These are phyloP conservation scores for Leptinotarsa defecta DNA, from an alignment of 1,140 invertebrate species.

Conservation along the genomic window DNA sequence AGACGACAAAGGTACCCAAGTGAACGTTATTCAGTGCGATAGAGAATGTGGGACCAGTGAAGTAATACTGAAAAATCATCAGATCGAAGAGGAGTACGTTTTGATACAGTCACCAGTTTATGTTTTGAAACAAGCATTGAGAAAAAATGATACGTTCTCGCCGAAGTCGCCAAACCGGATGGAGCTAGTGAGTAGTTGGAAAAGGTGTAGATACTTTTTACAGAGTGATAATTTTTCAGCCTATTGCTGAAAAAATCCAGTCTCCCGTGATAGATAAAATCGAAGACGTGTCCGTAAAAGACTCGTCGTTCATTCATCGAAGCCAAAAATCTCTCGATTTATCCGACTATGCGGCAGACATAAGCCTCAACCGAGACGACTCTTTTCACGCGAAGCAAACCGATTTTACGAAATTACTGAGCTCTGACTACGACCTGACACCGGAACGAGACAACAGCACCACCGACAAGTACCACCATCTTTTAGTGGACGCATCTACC, in stretches of 20 bases:
- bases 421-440: constrained; percentile 39
- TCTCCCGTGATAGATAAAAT: too few relatives aligned
- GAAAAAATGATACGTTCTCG: constrained; percentile 22
- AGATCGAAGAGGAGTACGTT: constrained; percentile 39
- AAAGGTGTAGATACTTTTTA: too few relatives aligned
- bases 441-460: constrained; percentile 32
- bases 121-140: constrained; percentile 33
- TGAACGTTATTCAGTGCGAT: neutral
- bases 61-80: constrained; percentile 30
- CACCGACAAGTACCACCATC: constrained; percentile 37
- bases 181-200: too few relatives aligned
- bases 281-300: too few relatives aligned
- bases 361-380: neutral
- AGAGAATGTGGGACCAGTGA: constrained; percentile 16
- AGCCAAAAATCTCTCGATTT: too few relatives aligned
- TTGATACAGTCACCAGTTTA: constrained; percentile 41
- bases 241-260: too few relatives aligned
- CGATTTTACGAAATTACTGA: constrained; percentile 28
- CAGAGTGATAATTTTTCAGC: too few relatives aligned
- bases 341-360: too few relatives aligned
- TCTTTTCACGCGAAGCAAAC: neutral
- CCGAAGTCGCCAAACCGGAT: too few relatives aligned
- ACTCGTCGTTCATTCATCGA: too few relatives aligned
- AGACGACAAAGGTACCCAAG: neutral
- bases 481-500: constrained; percentile 32